Base-by-base conservation (phyloP, 1,140 invertebrate species). In the Heliconius congener region DNA sequence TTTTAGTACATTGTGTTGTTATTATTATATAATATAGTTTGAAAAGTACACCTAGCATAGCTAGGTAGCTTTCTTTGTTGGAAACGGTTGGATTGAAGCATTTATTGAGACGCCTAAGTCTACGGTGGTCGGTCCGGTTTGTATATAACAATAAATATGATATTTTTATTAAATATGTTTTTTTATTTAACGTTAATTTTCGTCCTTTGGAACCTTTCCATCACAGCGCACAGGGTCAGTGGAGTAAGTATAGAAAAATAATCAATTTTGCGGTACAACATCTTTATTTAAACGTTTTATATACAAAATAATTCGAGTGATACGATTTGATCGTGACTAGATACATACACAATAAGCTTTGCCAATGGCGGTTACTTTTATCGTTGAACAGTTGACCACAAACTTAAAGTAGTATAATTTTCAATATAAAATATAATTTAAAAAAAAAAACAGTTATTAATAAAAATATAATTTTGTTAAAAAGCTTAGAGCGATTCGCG, bases 281-380 rank as follows among this genome's bases (percentile, higher is more conserved):
- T 66, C 60, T 83, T 87, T 74, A 85, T 85, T 89, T 84, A 77
- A 87, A 86, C 84, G 85, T 89, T 91, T 92, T 93, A 93, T 92
- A 86, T 91, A 93, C 91, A 93, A 91, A 91, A 89, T 88, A 91
- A 77, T 87, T 87, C 81, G 81, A 83, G 74, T 66, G 60, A 66
- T 66, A 66, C 86, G 87, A 87, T 90, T 86, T 87, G 82, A 86
- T 87, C 83, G 86, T 92, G 92, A 92, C 91, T 92, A 93, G 91
- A 83, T 88, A 80, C 72, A 84, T 81, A 83, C 74, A 84, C 70
- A 83, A 87, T 82, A 90, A 91, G 88, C 84, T 87, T 88, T 87
- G 87, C 86, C 88, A 86, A 92, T 66, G 11, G 16, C 1, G 27
- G 27, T 66, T 66, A 66, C 27, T 30, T 66, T 66, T 66, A 66